A percentile compares a stretch with the other conserved stretches of the same genome.
Conservation (phyloP, 2,888 invertebrate species). For the Caenorhabditis drosophilae region DNA sequence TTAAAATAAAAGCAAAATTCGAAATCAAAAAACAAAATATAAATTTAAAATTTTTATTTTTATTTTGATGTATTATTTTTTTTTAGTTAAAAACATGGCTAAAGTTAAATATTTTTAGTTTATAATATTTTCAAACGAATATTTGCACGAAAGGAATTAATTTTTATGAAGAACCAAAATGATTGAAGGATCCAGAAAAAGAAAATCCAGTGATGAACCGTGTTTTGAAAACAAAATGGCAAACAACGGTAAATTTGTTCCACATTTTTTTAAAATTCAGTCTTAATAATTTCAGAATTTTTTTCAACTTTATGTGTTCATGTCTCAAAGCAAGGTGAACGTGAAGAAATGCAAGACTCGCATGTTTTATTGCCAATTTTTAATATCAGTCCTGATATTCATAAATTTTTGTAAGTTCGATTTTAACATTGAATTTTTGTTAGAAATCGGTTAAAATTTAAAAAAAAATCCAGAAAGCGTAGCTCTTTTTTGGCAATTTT, state of each 20-base stretch:
- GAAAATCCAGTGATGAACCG: neutral
- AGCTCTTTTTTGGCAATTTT: constrained; percentile 72
- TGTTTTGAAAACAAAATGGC: neutral
- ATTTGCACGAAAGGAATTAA: too few relatives aligned
- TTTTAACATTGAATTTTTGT: neutral
- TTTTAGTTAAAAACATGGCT: too few relatives aligned
- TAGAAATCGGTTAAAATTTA: too few relatives aligned
- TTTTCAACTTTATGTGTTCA: constrained; percentile 7
- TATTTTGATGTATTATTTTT: too few relatives aligned
- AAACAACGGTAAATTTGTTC: neutral
- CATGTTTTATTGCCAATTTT: constrained; percentile 68
- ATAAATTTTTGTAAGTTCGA: neutral
- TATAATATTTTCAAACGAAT: too few relatives aligned
- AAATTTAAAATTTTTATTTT: too few relatives aligned
- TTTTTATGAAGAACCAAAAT: too few relatives aligned
- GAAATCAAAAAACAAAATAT: too few relatives aligned
- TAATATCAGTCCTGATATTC: neutral
- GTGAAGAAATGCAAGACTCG: constrained; percentile 73
- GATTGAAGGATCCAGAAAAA: neutral
- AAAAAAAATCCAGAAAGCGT: constrained; percentile 46
- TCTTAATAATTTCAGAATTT: neutral
- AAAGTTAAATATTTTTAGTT: too few relatives aligned
- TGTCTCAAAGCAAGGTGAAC: constrained; percentile 70
- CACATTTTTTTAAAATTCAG: neutral
- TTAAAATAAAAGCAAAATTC: too few relatives aligned